Conservation (phyloP, 2,113 vertebrate species). For the Girardinichthys multiradiatus region DNA sequence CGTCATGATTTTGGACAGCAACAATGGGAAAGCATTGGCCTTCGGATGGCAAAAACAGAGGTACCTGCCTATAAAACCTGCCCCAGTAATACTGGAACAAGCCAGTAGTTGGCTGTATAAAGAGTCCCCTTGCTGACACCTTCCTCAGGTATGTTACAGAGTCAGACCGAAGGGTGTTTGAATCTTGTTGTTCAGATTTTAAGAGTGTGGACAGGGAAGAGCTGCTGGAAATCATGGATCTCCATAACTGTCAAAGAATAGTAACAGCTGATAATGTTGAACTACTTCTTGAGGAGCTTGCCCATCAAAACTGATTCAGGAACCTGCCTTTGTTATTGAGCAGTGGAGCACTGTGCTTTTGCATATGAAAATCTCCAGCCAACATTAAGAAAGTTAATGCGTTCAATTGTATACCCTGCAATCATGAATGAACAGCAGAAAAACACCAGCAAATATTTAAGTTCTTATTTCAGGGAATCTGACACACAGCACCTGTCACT, state of each 20-base stretch:
- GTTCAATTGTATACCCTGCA: neutral
- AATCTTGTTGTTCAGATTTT: neutral
- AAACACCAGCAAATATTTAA: neutral
- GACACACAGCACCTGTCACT: neutral
- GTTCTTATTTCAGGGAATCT: neutral
- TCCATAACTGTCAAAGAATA: neutral
- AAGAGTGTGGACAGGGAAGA: neutral
- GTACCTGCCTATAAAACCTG: slow-evolving; percentile 1
- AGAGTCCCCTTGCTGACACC: neutral
- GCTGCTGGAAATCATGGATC: neutral
- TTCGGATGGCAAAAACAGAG: no score
- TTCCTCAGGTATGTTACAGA: neutral
- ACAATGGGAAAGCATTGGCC: no score
- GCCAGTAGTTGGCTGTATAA: neutral
- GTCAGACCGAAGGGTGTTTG: neutral
- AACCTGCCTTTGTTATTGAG: slow-evolving; percentile 1
- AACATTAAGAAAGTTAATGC: neutral
- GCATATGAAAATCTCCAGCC: neutral
- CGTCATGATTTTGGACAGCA: no score
- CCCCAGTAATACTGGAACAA: neutral
- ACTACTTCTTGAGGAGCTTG: no score
- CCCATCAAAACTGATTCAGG: no score
- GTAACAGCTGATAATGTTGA: no score
- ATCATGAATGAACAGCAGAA: neutral
- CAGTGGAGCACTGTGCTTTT: neutral